Percentiles rank a stretch among this genome's conserved stretches.
Conservation (phyloP, 2,888 invertebrate species). For the Cephonodes hylas region DNA sequence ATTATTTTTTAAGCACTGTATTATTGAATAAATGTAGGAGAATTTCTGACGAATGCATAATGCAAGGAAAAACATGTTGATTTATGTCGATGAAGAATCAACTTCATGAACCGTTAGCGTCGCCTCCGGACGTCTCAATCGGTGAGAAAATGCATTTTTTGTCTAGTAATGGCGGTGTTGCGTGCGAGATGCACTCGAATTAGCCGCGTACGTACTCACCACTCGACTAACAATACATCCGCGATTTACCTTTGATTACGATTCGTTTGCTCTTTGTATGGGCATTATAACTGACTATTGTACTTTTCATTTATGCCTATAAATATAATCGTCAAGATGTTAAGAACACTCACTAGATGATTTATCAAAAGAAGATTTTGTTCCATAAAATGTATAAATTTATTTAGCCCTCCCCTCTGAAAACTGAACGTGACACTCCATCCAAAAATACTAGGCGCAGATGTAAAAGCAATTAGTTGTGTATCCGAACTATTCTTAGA, state of each 20-base stretch:
- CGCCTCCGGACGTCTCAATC: conserved; percentile 42
- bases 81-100: neutral
- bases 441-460: neutral
- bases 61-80: neutral
- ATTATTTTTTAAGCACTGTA: neutral
- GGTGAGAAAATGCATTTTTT: conserved; percentile 44
- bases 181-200: conserved; percentile 60
- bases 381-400: too few relatives aligned
- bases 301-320: too few relatives aligned
- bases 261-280: neutral
- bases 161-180: conserved; percentile 57
- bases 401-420: too few relatives aligned
- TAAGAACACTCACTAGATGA: too few relatives aligned
- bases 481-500: neutral
- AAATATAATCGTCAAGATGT: too few relatives aligned
- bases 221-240: neutral
- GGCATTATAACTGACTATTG: neutral
- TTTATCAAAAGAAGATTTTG: too few relatives aligned
- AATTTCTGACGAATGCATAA: neutral
- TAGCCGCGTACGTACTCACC: conserved; percentile 48
- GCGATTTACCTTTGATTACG: neutral
- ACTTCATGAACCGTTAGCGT: neutral
- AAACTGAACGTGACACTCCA: neutral
- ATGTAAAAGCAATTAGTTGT: neutral
- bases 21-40: neutral